phyloP scores from a whole-genome alignment of 2,888 invertebrate genomes.

The Drosophila eohydei region DNA sequence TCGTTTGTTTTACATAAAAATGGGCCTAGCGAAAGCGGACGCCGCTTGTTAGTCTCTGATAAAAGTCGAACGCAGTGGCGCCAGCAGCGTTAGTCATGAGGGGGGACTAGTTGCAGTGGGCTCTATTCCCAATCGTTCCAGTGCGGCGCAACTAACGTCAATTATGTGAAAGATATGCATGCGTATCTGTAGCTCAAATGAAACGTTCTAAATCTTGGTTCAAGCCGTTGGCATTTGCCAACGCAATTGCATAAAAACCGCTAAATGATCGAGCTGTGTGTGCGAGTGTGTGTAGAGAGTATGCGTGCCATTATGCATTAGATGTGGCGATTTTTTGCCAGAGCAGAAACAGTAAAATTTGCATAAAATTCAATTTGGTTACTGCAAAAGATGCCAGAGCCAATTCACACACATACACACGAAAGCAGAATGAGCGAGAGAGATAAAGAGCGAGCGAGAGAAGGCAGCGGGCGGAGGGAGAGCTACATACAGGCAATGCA shows the following conservation, averaged over 20 bases:
- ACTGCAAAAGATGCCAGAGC: conserved; percentile 66
- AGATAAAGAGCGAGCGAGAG: background rate
- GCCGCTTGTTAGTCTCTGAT: conserved; percentile 35
- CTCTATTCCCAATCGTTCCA: conserved; percentile 5
- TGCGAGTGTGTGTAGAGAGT: conserved; percentile 27
- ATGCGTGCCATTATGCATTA: conserved; percentile 75
- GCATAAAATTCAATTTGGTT: conserved; percentile 79
- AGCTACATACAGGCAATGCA: conserved; percentile 54
- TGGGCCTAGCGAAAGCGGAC: conserved; percentile 72
- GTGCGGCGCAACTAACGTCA: conserved; percentile 11
- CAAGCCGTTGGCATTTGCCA: conserved; percentile 54
- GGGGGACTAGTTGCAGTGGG: background rate
- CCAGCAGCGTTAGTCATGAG: conserved; percentile 32
- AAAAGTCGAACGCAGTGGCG: conserved; percentile 54
- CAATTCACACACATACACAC: conserved; percentile 30
- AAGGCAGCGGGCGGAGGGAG: background rate
- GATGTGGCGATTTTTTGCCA: conserved; percentile 74
- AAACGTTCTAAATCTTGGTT: conserved; percentile 51
- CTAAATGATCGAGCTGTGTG: conserved; percentile 30
- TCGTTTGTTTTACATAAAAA: conserved; percentile 75
- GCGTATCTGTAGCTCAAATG: conserved; percentile 49
- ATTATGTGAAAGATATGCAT: conserved; percentile 48
- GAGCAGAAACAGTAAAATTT: conserved; percentile 72
- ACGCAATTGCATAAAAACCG: conserved; percentile 71
- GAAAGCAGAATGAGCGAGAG: background rate